A percentile compares a stretch with the other conserved stretches of the same genome.
Conservation (phyloP, 1,140 invertebrate species). For the roundworm (Caenorhabditis elegans) region WBcel235 BX284604.4:7430001-7430500, state of each 20-base stretch:
- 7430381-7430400: background rate
- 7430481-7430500: background rate
- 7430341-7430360: background rate
- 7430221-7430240: background rate
- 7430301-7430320: background rate
- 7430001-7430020: too few species aligned
- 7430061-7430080: too few species aligned
- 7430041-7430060: too few species aligned
- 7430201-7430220: background rate
- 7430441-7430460: slow-evolving; percentile 14
- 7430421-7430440: slow-evolving; percentile 20
- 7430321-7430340: background rate
- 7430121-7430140: too few species aligned
- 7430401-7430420: background rate
- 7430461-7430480: background rate
- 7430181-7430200: background rate
- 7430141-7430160: too few species aligned
- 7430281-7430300: background rate
- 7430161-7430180: background rate
- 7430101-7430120: too few species aligned
- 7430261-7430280: background rate
- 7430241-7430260: too few species aligned
- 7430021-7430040: too few species aligned
- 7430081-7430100: too few species aligned
- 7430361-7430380: background rate